Conservation (phyloP, 2,797 vertebrate species). For the Tachyglossus aculeatus region DNA sequence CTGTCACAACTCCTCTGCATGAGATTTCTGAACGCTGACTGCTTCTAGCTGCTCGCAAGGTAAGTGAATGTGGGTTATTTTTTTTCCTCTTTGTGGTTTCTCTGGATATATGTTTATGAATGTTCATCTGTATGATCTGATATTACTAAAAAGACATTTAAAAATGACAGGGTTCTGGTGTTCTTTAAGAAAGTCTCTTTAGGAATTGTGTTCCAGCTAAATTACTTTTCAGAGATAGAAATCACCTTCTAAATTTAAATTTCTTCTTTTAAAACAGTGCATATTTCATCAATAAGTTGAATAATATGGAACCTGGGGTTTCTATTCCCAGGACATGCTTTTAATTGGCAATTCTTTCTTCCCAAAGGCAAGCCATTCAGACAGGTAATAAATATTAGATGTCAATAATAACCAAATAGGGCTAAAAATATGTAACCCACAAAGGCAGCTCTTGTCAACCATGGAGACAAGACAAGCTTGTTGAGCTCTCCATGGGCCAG, state of each 20-base stretch:
- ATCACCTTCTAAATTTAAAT: not conserved
- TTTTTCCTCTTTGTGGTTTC: not conserved
- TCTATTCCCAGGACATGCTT: too few relatives aligned
- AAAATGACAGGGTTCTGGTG: not conserved
- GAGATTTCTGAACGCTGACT: slow-evolving; percentile 39
- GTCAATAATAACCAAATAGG: too few relatives aligned
- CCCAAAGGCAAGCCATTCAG: too few relatives aligned
- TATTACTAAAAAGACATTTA: not conserved
- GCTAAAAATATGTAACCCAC: too few relatives aligned
- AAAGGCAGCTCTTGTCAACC: too few relatives aligned
- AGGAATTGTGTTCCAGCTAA: rapidly evolving
- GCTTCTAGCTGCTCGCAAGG: slow-evolving; percentile 60
- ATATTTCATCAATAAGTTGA: not conserved
- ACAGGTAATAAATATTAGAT: too few relatives aligned
- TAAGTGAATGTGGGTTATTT: slow-evolving; percentile 57
- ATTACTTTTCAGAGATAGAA: not conserved
- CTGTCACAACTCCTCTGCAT: slow-evolving; percentile 44
- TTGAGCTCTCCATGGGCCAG: too few relatives aligned
- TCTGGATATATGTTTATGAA: rapidly evolving
- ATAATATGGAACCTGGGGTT: not conserved
- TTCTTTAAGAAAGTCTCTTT: not conserved
- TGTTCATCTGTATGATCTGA: rapidly evolving
- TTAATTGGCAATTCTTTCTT: too few relatives aligned
- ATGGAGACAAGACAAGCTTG: too few relatives aligned
- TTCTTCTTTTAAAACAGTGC: not conserved